phyloP scores from a whole-genome alignment of 23 tunicate genomes.

The Styela clava region DNA sequence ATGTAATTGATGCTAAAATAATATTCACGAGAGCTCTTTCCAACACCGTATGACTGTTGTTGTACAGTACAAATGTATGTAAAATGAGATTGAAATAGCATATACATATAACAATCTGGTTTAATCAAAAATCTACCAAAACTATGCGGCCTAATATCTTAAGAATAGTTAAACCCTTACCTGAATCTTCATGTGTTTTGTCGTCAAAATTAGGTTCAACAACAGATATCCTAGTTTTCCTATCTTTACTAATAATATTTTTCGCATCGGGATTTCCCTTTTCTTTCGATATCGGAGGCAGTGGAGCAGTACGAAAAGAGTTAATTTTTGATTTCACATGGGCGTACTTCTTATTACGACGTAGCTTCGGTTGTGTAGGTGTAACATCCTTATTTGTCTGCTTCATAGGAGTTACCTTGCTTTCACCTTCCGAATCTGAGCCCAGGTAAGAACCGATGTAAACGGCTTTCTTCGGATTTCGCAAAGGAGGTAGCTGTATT shows the following conservation, averaged over 20 bases:
- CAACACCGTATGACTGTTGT: too few relatives aligned
- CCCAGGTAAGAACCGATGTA: slow-evolving; percentile 24
- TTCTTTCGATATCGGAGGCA: neutral
- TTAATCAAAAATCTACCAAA: too few relatives aligned
- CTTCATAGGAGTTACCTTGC: neutral
- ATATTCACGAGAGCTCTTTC: too few relatives aligned
- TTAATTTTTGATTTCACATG: slow-evolving; percentile 27
- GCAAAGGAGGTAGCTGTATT: slow-evolving; percentile 11
- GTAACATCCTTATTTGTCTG: neutral
- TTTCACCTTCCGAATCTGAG: slow-evolving; percentile 17
- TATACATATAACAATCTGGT: too few relatives aligned
- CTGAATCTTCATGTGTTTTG: neutral
- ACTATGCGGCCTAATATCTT: too few relatives aligned
- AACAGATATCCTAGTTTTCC: neutral
- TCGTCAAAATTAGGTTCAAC: neutral
- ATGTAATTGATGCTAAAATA: too few relatives aligned
- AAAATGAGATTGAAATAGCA: too few relatives aligned
- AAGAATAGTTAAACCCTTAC: too few relatives aligned
- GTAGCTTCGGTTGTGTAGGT: neutral
- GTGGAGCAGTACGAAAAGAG: neutral
- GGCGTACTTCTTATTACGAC: slow-evolving; percentile 23
- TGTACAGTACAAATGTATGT: too few relatives aligned
- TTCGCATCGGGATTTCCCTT: neutral
- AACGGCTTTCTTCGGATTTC: slow-evolving; percentile 11
- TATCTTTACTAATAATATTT: neutral